Evolutionary conservation across 2,797 vertebrate species (phyloP).

Genomic region (Margarornis squamiger): DNA sequence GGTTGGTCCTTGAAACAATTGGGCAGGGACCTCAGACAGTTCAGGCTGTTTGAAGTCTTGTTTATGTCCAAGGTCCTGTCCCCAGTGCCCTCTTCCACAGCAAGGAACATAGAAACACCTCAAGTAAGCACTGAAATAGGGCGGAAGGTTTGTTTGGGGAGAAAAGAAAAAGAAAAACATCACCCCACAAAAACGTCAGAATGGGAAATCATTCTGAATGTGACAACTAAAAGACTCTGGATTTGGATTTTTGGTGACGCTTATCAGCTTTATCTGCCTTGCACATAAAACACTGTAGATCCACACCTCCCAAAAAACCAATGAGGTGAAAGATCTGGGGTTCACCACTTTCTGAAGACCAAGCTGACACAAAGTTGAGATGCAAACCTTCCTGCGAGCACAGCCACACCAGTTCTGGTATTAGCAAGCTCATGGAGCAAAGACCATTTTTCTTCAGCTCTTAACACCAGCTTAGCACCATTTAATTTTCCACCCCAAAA

Average conservation of each 20-base stretch:
- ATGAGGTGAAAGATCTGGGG: background rate
- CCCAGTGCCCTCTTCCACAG: background rate
- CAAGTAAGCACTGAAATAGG: background rate
- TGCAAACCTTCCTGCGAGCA: background rate
- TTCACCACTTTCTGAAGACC: background rate
- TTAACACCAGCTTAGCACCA: background rate
- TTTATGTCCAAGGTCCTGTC: background rate
- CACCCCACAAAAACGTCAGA: background rate
- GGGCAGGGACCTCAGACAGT: background rate
- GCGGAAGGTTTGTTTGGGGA: background rate
- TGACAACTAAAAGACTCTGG: background rate
- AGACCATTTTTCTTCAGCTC: background rate
- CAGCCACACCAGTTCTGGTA: background rate
- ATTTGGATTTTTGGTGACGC: background rate
- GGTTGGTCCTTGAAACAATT: background rate
- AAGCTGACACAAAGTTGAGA: fast-evolving
- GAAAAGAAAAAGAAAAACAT: background rate
- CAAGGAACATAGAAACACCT: background rate
- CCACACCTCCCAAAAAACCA: background rate
- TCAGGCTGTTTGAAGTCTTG: background rate
- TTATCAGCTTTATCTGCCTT: background rate
- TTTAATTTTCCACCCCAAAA: background rate
- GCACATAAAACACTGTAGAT: background rate
- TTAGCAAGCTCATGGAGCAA: background rate
- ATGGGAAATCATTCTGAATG: background rate